phyloP scores from a whole-genome alignment of 1,140 invertebrate species.

The Diabrotica undecimpunctata region DNA sequence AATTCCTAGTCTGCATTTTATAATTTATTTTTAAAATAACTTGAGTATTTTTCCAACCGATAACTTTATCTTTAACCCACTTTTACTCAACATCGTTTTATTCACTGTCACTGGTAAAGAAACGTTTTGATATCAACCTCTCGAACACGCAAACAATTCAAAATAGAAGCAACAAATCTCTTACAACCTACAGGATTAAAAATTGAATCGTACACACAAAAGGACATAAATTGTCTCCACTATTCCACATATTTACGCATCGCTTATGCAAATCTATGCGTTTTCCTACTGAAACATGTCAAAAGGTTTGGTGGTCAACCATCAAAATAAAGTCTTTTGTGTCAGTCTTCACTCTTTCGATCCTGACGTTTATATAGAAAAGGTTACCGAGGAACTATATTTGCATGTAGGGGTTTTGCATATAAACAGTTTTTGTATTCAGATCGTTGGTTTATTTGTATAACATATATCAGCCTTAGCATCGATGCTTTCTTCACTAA shows the following conservation, averaged over 20 bases:
- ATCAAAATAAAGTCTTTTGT: conserved; percentile 37
- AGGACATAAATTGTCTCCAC: conserved; percentile 25
- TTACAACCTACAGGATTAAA: conserved; percentile 18
- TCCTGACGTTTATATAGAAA: conserved; percentile 24
- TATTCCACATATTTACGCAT: conserved; percentile 17
- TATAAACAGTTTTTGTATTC: conserved; percentile 16
- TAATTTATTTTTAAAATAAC: no score
- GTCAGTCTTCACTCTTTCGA: conserved; percentile 23
- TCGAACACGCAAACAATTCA: neutral
- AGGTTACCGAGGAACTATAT: conserved; percentile 7
- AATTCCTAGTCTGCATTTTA: no score
- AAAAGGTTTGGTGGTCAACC: conserved; percentile 33
- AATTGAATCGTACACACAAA: conserved; percentile 20
- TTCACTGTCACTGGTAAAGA: no score
- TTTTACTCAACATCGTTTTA: no score
- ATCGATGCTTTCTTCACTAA: neutral
- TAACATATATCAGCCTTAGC: neutral
- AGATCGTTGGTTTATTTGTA: conserved; percentile 4
- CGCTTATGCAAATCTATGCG: conserved; percentile 21
- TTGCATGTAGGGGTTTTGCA: conserved; percentile 23
- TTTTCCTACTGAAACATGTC: conserved; percentile 16
- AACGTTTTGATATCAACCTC: no score
- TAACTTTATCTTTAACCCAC: no score
- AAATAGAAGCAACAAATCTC: neutral
- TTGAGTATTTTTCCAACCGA: no score